These are phyloP conservation scores for Pheosia tremula DNA, from an alignment of 2,888 invertebrate genomes.

Conservation along the genomic window DNA sequence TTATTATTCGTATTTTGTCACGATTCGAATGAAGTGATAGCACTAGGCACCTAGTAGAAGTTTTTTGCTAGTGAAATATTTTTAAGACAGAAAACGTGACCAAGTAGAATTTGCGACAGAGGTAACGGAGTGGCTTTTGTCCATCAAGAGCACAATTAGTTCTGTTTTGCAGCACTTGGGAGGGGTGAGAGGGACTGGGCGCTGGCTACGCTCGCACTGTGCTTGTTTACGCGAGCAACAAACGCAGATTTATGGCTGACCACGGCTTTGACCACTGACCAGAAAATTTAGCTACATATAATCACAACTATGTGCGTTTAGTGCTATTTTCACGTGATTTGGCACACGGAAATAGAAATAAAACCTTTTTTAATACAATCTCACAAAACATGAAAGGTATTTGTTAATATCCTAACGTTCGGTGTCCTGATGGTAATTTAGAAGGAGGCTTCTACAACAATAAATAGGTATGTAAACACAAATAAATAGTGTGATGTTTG, in stretches of 20 bases:
- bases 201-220: conserved; percentile 28
- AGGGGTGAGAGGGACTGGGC: conserved; percentile 58
- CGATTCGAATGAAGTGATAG: background rate
- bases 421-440: no score
- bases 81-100: conserved; percentile 74
- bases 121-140: conserved; percentile 72
- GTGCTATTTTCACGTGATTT: conserved; percentile 47
- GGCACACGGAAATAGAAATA: conserved; percentile 23
- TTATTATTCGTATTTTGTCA: conserved; percentile 19
- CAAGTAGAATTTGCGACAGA: conserved; percentile 76
- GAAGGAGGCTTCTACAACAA: background rate
- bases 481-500: background rate
- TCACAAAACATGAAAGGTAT: no score
- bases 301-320: conserved; percentile 48
- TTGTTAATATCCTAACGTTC: background rate
- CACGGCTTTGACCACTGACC: conserved; percentile 49
- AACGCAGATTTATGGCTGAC: conserved; percentile 72
- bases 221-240: conserved; percentile 74
- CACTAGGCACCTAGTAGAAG: conserved; percentile 9
- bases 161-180: conserved; percentile 75
- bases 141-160: conserved; percentile 81
- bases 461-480: background rate
- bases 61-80: conserved; percentile 41
- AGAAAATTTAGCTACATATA: conserved; percentile 53
- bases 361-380: background rate